These are phyloP conservation scores for Fistularia tabacaria DNA, from an alignment of 2,797 vertebrate species.

Conservation along the genomic window DNA sequence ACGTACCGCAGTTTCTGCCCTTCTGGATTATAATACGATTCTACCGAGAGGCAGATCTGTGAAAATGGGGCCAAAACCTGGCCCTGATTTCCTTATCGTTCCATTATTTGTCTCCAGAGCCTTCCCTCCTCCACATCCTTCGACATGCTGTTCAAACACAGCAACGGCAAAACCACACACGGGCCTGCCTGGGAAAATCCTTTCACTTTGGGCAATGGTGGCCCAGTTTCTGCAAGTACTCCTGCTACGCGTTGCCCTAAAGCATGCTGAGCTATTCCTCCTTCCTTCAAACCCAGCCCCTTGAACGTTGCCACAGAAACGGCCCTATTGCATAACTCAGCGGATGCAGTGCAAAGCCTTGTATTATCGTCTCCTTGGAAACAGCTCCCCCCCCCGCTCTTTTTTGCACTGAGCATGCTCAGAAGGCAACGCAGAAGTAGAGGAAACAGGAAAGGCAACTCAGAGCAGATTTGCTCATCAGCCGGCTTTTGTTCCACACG, in stretches of 20 bases:
- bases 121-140: too few relatives aligned
- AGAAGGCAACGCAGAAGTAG: constrained; percentile 22
- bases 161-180: too few relatives aligned
- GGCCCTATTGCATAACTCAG: constrained; percentile 65
- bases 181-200: too few relatives aligned
- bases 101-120: too few relatives aligned
- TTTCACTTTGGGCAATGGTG: too few relatives aligned
- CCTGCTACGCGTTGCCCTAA: neutral
- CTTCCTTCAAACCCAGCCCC: constrained; percentile 22
- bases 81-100: too few relatives aligned
- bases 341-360: constrained; percentile 60
- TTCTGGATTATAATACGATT: too few relatives aligned
- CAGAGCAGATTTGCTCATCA: constrained; percentile 1
- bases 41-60: too few relatives aligned
- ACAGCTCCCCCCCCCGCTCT: constrained; percentile 21
- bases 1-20: too few relatives aligned
- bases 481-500: neutral
- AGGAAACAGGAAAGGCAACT: constrained; percentile 38
- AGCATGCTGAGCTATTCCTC: constrained; percentile 22
- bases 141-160: too few relatives aligned
- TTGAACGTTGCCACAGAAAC: constrained; percentile 58
- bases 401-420: constrained; percentile 48
- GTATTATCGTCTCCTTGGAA: constrained; percentile 62
- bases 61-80: too few relatives aligned
- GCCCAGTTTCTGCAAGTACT: too few relatives aligned